Conservation (phyloP, 2,113 vertebrate genomes). For the Gnathonemus echidnorhynchus region DNA sequence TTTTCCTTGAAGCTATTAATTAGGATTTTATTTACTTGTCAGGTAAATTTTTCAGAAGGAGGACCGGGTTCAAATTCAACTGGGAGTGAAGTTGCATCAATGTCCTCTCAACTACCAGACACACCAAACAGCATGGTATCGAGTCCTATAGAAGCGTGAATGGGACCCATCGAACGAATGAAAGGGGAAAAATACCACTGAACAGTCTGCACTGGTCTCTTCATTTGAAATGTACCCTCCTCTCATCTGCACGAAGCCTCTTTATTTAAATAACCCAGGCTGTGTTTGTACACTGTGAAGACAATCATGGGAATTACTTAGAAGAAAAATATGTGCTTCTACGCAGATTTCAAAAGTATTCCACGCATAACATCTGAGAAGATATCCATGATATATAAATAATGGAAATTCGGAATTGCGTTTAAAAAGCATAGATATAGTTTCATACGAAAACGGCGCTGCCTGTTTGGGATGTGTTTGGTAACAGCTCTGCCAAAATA, state of each 20-base stretch:
- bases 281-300: slow-evolving; percentile 98
- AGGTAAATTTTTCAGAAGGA: slow-evolving; percentile 97
- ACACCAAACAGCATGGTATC: slow-evolving; percentile 99
- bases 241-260: slow-evolving; percentile 69
- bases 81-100: slow-evolving; percentile 95
- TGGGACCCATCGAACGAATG: slow-evolving; percentile 26
- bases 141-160: slow-evolving; percentile 96
- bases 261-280: slow-evolving; percentile 68
- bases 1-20: neutral
- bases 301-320: slow-evolving; percentile 91
- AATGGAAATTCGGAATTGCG: slow-evolving; percentile 46
- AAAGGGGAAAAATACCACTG: neutral
- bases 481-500: slow-evolving; percentile 75
- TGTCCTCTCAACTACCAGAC: slow-evolving; percentile 97
- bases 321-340: slow-evolving; percentile 21
- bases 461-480: slow-evolving; percentile 52
- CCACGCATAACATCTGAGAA: slow-evolving; percentile 44
- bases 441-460: slow-evolving; percentile 68
- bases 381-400: slow-evolving; percentile 60
- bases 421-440: slow-evolving; percentile 50
- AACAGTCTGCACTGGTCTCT: slow-evolving; percentile 4
- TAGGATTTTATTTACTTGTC: slow-evolving; percentile 27
- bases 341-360: slow-evolving; percentile 53
- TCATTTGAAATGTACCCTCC: slow-evolving; percentile 52
- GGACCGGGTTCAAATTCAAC: slow-evolving; percentile 96